Percentiles rank a stretch among this genome's conserved stretches.
Evolutionary conservation across 2,113 vertebrate species (phyloP).

Genomic region (Chiloscyllium plagiosum): DNA sequence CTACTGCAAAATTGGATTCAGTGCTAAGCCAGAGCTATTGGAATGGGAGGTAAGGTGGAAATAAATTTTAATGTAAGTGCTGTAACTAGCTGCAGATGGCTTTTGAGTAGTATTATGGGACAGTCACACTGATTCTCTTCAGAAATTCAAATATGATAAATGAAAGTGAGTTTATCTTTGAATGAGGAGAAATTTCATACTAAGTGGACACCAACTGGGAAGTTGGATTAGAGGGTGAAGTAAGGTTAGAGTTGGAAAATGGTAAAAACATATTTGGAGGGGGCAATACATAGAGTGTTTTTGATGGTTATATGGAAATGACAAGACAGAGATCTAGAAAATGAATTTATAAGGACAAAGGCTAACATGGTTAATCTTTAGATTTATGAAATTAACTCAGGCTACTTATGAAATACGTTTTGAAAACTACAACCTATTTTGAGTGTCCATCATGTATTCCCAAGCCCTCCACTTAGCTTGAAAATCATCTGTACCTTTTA

Average conservation of each 20-base stretch:
- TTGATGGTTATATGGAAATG: background rate
- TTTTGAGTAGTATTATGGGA: background rate
- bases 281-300: background rate
- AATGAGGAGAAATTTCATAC: background rate
- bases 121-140: background rate
- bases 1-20: slow-evolving; percentile 89
- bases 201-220: background rate
- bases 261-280: background rate
- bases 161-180: background rate
- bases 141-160: background rate
- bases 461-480: background rate
- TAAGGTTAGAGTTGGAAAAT: background rate
- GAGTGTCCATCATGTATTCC: background rate
- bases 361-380: background rate
- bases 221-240: too few relatives aligned
- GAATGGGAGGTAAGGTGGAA: slow-evolving; percentile 84
- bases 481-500: background rate
- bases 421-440: background rate
- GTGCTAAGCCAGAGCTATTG: slow-evolving; percentile 85
- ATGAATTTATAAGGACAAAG: background rate
- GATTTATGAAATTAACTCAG: background rate
- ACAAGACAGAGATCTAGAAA: background rate
- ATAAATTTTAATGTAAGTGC: background rate
- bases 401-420: background rate
- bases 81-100: background rate